These are phyloP conservation scores for Etheostoma nigrum DNA, from an alignment of 2,797 vertebrate genomes.

Conservation along the genomic window DNA sequence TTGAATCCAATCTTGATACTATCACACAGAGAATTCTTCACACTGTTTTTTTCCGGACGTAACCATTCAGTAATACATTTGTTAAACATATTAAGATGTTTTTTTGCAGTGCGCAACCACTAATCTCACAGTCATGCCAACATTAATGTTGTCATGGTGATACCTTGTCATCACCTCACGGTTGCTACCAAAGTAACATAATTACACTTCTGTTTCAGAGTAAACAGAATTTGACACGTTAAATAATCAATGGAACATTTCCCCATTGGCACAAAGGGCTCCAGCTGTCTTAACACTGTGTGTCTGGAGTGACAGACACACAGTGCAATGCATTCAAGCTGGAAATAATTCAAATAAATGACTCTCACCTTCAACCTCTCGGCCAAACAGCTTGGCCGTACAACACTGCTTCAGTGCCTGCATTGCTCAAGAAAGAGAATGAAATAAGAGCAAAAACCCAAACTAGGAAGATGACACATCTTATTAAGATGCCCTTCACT, in stretches of 20 bases:
- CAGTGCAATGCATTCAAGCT: constrained; percentile 28
- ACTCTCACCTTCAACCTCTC: constrained; percentile 46
- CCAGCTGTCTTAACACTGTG: constrained; percentile 52
- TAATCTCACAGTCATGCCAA: constrained; percentile 20
- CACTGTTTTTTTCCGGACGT: background rate
- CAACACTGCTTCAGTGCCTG: constrained; percentile 14
- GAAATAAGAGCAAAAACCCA: constrained; percentile 23
- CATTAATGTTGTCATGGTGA: constrained; percentile 14
- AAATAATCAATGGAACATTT: constrained; percentile 58
- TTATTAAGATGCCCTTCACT: background rate
- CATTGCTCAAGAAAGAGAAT: constrained; percentile 16
- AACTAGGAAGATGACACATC: constrained; percentile 10
- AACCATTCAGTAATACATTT: background rate
- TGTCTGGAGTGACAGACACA: constrained; percentile 4
- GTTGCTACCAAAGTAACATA: constrained; percentile 43
- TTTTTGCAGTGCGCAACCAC: constrained; percentile 6
- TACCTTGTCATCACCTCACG: constrained; percentile 8
- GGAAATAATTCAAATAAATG: constrained; percentile 53
- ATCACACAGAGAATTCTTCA: background rate
- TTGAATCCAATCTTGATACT: background rate
- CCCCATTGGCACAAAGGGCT: constrained; percentile 38
- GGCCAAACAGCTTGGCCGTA: constrained; percentile 9
- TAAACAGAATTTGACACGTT: constrained; percentile 51
- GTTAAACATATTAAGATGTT: background rate
- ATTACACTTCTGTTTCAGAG: constrained; percentile 32